Percentiles rank a stretch among this genome's conserved stretches.
Evolutionary conservation across 2,797 vertebrate species (phyloP).

Genomic region (Coregonus sp.): DNA sequence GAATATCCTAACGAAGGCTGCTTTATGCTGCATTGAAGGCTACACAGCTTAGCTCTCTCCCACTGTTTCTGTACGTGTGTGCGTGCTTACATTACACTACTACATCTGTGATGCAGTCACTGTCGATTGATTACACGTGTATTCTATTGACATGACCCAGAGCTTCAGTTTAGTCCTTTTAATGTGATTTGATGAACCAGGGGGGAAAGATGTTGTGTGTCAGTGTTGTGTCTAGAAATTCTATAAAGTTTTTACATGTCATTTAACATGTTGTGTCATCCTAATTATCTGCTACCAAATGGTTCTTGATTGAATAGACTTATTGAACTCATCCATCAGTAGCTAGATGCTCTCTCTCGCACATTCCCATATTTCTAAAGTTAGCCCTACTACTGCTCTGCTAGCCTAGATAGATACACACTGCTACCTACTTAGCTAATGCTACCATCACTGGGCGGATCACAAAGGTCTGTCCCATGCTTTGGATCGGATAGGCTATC

Average conservation of each 20-base stretch:
- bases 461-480: neutral
- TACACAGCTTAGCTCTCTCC: neutral
- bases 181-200: neutral
- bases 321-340: neutral
- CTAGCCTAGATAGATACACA: neutral
- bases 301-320: neutral
- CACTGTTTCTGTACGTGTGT: neutral
- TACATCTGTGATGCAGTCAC: neutral
- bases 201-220: neutral
- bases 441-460: neutral
- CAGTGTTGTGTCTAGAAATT: neutral
- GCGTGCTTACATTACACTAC: neutral
- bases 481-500: neutral
- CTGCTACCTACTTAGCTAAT: neutral
- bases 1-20: neutral
- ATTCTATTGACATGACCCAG: neutral
- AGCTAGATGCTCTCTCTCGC: conserved; percentile 4
- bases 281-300: neutral
- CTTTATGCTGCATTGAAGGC: neutral
- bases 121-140: neutral
- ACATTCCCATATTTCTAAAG: conserved; percentile 14
- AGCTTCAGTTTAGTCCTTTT: neutral
- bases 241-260: neutral
- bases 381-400: conserved; percentile 21
- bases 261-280: neutral